Evolutionary conservation across 2,888 invertebrate genomes (phyloP).

Genomic region (Athetis lepigone): DNA sequence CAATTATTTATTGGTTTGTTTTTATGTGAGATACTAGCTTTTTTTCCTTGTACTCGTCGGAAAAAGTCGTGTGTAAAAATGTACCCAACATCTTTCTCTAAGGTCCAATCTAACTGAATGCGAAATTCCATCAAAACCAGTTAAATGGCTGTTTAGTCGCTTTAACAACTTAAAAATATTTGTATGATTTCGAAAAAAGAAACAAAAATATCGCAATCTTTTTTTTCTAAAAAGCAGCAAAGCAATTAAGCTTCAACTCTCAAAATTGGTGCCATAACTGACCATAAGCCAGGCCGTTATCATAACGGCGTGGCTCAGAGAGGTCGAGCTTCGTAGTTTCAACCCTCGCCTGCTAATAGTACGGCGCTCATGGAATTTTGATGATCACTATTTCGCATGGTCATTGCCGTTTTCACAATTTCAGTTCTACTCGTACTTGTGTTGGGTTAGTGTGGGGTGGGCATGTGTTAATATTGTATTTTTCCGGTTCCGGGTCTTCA

Average conservation of each 20-base stretch:
- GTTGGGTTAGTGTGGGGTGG: conserved; percentile 60
- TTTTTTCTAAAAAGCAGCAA: not conserved
- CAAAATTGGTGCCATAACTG: conserved; percentile 49
- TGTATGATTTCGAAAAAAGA: too few species aligned
- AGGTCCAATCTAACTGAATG: too few species aligned
- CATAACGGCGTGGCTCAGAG: conserved; percentile 39
- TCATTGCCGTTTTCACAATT: conserved; percentile 87
- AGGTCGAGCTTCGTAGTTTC: conserved; percentile 25
- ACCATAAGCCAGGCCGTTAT: conserved; percentile 64
- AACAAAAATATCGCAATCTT: too few species aligned
- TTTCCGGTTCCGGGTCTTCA: too few species aligned
- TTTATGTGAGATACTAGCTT: too few species aligned
- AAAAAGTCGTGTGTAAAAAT: too few species aligned
- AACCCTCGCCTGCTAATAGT: conserved; percentile 72
- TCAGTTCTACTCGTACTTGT: conserved; percentile 64
- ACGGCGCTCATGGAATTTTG: conserved; percentile 83
- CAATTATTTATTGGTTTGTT: too few species aligned
- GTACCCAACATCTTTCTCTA: too few species aligned
- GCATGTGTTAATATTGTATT: conserved; percentile 30
- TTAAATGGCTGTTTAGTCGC: too few species aligned
- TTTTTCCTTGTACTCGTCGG: too few species aligned
- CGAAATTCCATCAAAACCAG: too few species aligned
- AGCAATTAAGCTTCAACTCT: not conserved
- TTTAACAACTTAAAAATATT: too few species aligned
- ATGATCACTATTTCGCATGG: conserved; percentile 87